Conservation (phyloP, 2,797 vertebrate species). For the Enteromius mattozi region DNA sequence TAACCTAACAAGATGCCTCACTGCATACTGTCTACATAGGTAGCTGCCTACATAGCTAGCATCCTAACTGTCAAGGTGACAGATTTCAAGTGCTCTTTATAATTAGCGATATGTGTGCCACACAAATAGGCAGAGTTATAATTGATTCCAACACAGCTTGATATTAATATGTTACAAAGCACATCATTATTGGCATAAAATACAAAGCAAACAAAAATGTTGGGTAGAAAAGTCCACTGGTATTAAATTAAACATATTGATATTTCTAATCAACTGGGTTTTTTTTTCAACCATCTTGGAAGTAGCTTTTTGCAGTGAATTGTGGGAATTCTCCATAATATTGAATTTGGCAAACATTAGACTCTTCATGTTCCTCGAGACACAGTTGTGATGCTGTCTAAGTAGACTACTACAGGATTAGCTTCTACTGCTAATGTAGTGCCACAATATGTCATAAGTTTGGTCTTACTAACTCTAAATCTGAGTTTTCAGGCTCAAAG, state of each 20-base stretch:
- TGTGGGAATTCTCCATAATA: background rate
- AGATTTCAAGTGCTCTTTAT: background rate
- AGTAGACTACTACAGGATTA: no score
- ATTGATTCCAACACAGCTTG: background rate
- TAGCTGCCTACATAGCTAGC: background rate
- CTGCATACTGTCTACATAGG: background rate
- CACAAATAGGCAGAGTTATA: no score
- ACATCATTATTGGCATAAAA: background rate
- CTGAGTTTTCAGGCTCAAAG: slow-evolving; percentile 77
- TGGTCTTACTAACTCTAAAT: slow-evolving; percentile 74
- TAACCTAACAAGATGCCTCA: background rate
- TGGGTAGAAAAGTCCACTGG: background rate
- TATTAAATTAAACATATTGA: background rate
- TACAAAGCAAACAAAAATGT: background rate
- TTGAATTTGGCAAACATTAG: background rate
- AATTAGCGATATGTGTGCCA: background rate
- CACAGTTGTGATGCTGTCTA: background rate
- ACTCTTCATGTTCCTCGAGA: background rate
- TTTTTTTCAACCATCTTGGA: background rate
- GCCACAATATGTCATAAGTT: no score
- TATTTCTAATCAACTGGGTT: background rate
- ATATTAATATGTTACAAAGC: background rate
- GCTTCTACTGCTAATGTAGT: background rate
- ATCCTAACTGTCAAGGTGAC: background rate
- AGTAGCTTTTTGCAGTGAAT: background rate